Percentiles rank a stretch among this genome's conserved stretches.
Evolutionary conservation across 2,888 invertebrate genomes (phyloP).

Genomic region (Alentia gelatinosa): DNA sequence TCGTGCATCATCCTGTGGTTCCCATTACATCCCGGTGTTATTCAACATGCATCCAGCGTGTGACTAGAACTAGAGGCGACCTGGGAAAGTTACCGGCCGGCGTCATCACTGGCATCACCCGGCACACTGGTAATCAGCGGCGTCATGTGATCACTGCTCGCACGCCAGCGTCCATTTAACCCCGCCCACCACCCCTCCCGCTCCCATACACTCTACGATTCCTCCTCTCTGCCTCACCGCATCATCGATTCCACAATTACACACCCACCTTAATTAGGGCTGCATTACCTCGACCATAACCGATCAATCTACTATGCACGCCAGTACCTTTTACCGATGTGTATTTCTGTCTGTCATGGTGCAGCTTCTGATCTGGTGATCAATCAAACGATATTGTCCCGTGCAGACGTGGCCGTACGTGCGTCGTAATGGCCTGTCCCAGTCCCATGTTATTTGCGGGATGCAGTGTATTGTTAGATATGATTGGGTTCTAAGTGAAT

Average conservation of each 20-base stretch:
- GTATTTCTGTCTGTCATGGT: no score
- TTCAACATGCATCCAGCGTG: neutral
- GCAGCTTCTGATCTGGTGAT: no score
- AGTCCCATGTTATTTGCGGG: no score
- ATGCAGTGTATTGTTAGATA: neutral
- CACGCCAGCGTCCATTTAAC: constrained; percentile 1
- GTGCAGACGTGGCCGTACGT: no score
- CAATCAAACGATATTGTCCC: no score
- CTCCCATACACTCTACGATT: neutral
- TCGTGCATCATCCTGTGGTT: neutral
- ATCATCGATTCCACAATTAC: neutral
- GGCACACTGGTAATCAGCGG: neutral
- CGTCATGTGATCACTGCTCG: neutral
- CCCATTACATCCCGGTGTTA: neutral
- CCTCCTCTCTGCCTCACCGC: neutral
- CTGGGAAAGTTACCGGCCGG: constrained; percentile 9
- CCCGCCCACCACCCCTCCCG: neutral
- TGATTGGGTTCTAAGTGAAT: neutral
- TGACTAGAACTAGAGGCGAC: neutral
- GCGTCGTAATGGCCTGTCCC: no score
- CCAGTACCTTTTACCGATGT: no score
- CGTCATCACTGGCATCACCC: neutral
- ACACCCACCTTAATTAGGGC: neutral
- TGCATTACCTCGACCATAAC: neutral
- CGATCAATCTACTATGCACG: no score